Percentiles rank a stretch among this genome's conserved stretches.
Conservation (phyloP, 2,888 invertebrate species). For the Drosophila maculinotata region DNA sequence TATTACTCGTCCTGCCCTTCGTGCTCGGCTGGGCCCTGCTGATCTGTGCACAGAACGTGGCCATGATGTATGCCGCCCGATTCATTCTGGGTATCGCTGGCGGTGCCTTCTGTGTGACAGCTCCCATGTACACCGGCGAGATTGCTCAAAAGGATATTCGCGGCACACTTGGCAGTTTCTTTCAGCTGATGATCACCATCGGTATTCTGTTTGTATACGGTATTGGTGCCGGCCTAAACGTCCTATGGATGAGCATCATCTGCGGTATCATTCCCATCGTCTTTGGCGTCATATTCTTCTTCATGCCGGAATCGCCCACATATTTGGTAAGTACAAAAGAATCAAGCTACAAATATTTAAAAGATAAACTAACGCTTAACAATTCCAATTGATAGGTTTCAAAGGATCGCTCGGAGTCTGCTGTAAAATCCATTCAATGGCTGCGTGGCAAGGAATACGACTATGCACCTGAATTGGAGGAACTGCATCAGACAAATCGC, state of each 20-base stretch:
- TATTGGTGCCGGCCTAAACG: slow-evolving; percentile 85
- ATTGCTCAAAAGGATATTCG: slow-evolving; percentile 93
- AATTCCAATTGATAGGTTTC: slow-evolving; percentile 65
- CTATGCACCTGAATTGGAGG: slow-evolving; percentile 88
- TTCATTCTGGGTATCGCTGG: slow-evolving; percentile 84
- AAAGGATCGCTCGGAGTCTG: slow-evolving; percentile 88
- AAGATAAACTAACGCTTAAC: neutral
- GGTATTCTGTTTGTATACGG: slow-evolving; percentile 93
- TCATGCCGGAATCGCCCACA: slow-evolving; percentile 95
- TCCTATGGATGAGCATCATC: slow-evolving; percentile 82
- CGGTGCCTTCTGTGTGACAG: slow-evolving; percentile 93
- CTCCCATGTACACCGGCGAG: slow-evolving; percentile 94
- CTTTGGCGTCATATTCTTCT: slow-evolving; percentile 90
- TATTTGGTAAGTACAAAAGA: slow-evolving; percentile 86
- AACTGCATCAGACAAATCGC: slow-evolving; percentile 87
- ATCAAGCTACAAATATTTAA: neutral
- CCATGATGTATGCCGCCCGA: slow-evolving; percentile 83
- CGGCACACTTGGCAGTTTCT: slow-evolving; percentile 93
- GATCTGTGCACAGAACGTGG: slow-evolving; percentile 89
- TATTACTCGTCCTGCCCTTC: slow-evolving; percentile 87
- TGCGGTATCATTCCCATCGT: slow-evolving; percentile 86
- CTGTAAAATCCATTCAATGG: slow-evolving; percentile 89
- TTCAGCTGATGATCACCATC: slow-evolving; percentile 93
- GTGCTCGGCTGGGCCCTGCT: slow-evolving; percentile 91
- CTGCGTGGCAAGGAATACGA: slow-evolving; percentile 91